Base-by-base conservation (phyloP, 2,888 invertebrate species). In the Drosophila nr. perissopoda region DNA sequence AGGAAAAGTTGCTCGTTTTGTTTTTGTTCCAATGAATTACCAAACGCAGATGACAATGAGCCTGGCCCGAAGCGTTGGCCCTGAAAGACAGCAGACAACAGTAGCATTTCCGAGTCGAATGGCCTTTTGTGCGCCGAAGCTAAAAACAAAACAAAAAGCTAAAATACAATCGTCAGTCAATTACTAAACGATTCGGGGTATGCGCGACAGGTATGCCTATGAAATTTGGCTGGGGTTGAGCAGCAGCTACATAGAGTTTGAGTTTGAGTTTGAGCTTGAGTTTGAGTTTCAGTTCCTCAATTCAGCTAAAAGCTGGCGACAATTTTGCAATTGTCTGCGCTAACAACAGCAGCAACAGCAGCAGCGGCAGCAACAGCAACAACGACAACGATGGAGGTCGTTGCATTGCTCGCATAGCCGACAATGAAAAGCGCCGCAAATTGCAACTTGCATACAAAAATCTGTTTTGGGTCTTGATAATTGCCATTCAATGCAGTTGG, bases 141-240 rank as follows among this genome's bases (percentile, higher is more conserved):
- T 69, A 57, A 67, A 60, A 59, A 48, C 21, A 40, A 18, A 60
- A 53, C 38, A 65, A 38, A 61, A 21, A 42, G 29, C 45, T 45
- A 62, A 67, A 73, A 67, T 76, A 80, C 80, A 82, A 82, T 83
- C 87, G 87, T 90, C 87, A 87, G 90, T 86, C 87, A 90, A 89
- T 87, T 90, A 77, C 83, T 74, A 82, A 79, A 76, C 87, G 85
- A 87, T 87, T 87, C 82, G 78, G 89, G 74, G 85, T 89, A 87
- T 87, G 87, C 89, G 89, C 89, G 78, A 79, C 90, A 87, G 87
- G 87, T 87, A 87, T 87, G 89, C 77, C 88, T 84, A 87, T 84
- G 83, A 87, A 73, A 79, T 60, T 61, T 62, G 42, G 42, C 59
- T 49, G 60, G 58, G 59, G 53, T 21, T 52, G 49, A 52, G 61